Base-by-base conservation (phyloP, 2,113 vertebrate genomes). In the Hylia prasina region DNA sequence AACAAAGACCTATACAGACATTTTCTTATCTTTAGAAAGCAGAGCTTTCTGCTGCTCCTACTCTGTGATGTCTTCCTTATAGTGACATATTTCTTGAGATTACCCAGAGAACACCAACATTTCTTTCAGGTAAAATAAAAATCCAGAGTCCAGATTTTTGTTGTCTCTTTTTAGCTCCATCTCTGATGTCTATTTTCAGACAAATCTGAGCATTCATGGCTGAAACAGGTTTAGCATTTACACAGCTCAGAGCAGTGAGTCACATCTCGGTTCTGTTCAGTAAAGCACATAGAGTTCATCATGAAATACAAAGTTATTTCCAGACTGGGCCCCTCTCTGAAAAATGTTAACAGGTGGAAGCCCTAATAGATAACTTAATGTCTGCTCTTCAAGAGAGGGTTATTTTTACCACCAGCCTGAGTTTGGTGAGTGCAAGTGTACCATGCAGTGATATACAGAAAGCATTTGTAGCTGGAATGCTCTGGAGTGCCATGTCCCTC, bases 301-400 rank as follows among this genome's bases (percentile, higher is more conserved):
- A 23, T 58, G 58, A 95, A 97, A 96, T 79, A 77, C 47, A 65
- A 85, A 92, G 94, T 93, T 93, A 91, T 88, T 96, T 96, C 91
- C 93, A 96, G 93, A 65, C 81, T 87, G 82, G 87, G 75, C 45
- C 65, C 48, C 78, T 76, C 87, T 91, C 96, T 96, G 93, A 96
- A 95, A 94, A 95, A 92, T 93, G 73, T 90, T 94, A 96, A 96
- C 96, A 96, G 95, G 95, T 96, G 95, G 93, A 94, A 96, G 77
- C 53, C 63, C 91, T 85, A 86, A 87, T 24, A 95, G 94, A 96
- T 95, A 96, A 94, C 93, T 94, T 84, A 61, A 91, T 11, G 13
- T 89, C 93, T 91, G 87, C 87, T 96, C 89, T 96, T 93, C 91
- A 94, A 94, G 91, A 93, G 92, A 79, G 87, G 39, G 95, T 94